Evolutionary conservation across 92 coral and sea anemone species (phyloP), one percentile per base, ranked within the genome.

Genomic region (Zoanthus sociatus): DNA sequence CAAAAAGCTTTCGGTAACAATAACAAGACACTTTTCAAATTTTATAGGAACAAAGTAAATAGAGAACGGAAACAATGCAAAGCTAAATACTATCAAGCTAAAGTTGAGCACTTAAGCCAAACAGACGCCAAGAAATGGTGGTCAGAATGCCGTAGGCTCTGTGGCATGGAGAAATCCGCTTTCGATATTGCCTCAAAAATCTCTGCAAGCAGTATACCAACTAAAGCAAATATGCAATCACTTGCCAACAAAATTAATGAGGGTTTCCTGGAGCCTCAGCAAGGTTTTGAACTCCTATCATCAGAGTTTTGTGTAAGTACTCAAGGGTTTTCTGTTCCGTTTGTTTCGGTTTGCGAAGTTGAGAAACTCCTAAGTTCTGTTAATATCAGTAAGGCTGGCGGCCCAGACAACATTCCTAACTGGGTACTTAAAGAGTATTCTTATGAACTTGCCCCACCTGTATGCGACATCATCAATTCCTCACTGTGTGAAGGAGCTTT

Each of bases 201-300:
- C 31, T 54, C 79, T 3, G 55, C 86, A 0, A 81, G 77, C 61
- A 30, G 37, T 32, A 16, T 48, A 33, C 67, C 71, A 7, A 87
- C 90, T 26, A 68, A 67, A 20, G 69, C 60, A 55, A 26, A 26
- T 26, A 26, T 26, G 26, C 26, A 26, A 26, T 26, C 26, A 26
- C 26, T 26, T 26, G 26, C 26, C 26, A 26, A 26, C 26, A 26
- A 26, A 26, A 26, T 26, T 26, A 26, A 26, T 26, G 26, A 26
- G 20, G 87, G 48, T 44, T 55, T 88, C 74, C 76, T 88, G 33
- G 75, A 88, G 73, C 87, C 87, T 68, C 91, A 79, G 45, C 87
- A 71, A 44, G 56, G 5, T 53, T 88, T 88, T 44, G 79, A 88
- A 16, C 91, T 51, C 26, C 79, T 79, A 44, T 50, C 58, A 6